Evolutionary conservation across 2,888 invertebrate species (phyloP).

Genomic region (Entomobrya multifasciata): DNA sequence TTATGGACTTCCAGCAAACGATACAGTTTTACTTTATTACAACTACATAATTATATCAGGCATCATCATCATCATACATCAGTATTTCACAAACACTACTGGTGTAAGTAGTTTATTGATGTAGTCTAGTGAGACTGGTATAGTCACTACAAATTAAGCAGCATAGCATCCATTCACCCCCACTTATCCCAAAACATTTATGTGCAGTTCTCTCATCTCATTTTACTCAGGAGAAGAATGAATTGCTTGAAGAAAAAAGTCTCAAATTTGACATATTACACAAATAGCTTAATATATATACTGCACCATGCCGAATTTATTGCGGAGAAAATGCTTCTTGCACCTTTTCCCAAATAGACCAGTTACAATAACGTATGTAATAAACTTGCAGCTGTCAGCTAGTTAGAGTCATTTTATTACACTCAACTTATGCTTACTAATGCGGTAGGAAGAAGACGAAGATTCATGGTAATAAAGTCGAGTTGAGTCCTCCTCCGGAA

Average conservation of each 20-base stretch:
- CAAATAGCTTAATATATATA: conserved; percentile 64
- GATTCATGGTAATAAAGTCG: conserved; percentile 65
- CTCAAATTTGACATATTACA: conserved; percentile 68
- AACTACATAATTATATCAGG: conserved; percentile 16
- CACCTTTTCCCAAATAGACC: conserved; percentile 48
- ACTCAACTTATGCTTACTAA: conserved; percentile 74
- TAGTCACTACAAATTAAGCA: too few relatives aligned
- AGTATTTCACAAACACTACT: background rate
- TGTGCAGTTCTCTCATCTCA: background rate
- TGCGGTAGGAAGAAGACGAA: conserved; percentile 60
- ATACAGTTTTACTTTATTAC: background rate
- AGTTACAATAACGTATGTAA: conserved; percentile 66
- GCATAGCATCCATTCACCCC: too few relatives aligned
- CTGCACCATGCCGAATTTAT: conserved; percentile 62
- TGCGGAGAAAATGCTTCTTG: conserved; percentile 47
- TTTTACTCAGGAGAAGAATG: conserved; percentile 52
- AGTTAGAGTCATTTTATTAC: conserved; percentile 74
- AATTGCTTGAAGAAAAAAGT: conserved; percentile 60
- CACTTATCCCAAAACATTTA: conserved; percentile 11
- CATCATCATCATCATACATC: conserved; percentile 28
- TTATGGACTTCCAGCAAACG: background rate
- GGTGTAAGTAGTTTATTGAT: too few relatives aligned
- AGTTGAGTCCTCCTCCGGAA: too few relatives aligned
- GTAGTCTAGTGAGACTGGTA: too few relatives aligned
- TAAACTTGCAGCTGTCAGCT: conserved; percentile 74